A percentile compares a stretch with the other conserved stretches of the same genome.
These are phyloP conservation scores for Euwallacea fornicatus DNA, from an alignment of 1,140 invertebrate species.

Conservation along the genomic window DNA sequence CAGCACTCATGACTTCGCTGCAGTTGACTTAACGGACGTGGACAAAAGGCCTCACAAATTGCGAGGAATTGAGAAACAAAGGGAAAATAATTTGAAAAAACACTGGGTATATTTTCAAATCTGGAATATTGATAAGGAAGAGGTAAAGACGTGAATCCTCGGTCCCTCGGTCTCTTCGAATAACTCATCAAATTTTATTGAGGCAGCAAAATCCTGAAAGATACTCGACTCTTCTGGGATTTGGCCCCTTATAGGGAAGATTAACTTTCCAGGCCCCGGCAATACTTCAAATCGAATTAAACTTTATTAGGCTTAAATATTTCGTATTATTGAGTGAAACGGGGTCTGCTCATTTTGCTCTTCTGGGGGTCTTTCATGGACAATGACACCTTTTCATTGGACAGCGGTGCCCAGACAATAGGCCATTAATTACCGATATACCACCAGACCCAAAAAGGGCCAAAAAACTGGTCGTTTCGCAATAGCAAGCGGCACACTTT, in stretches of 20 bases:
- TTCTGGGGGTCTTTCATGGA: no score
- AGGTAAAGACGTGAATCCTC: neutral
- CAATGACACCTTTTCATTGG: no score
- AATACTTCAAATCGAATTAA: constrained; percentile 31
- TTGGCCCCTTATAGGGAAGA: constrained; percentile 18
- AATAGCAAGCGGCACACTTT: constrained; percentile 39
- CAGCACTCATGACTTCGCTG: constrained; percentile 45
- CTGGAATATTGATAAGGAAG: no score
- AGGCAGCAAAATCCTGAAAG: constrained; percentile 33
- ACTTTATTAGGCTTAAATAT: constrained; percentile 19
- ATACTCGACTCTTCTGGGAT: constrained; percentile 27
- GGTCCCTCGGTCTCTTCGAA: constrained; percentile 15
- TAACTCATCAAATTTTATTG: constrained; percentile 37
- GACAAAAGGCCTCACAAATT: constrained; percentile 48
- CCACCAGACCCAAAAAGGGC: neutral
- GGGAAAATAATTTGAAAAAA: neutral
- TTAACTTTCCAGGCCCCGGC: constrained; percentile 23
- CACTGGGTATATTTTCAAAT: no score
- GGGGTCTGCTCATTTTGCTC: no score
- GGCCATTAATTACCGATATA: constrained; percentile 9
- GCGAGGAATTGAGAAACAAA: constrained; percentile 3
- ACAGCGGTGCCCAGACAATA: neutral
- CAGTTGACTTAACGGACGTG: constrained; percentile 48
- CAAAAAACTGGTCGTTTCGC: constrained; percentile 31
- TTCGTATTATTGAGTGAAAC: neutral